Conservation (phyloP, 1,140 invertebrate genomes). For the Uloborus diversus region DNA sequence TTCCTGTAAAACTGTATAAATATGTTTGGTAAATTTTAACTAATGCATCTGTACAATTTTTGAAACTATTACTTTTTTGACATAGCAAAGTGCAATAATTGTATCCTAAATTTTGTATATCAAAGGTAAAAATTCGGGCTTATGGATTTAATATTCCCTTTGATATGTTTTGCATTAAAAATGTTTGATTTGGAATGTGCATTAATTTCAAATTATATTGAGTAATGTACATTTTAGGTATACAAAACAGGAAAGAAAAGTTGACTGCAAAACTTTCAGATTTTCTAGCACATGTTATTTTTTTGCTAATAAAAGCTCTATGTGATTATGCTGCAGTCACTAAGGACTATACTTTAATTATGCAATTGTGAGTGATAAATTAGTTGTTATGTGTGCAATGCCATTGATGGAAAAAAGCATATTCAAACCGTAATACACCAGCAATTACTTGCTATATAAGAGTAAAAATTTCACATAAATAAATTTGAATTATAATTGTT, state of each 20-base stretch:
- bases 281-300: conserved; percentile 16
- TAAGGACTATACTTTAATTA: conserved; percentile 33
- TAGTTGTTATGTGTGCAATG: conserved; percentile 22
- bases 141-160: too few relatives aligned
- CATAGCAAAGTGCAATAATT: too few relatives aligned
- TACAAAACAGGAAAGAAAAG: conserved; percentile 15
- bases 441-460: conserved; percentile 29
- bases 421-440: conserved; percentile 43
- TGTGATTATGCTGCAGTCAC: conserved; percentile 29
- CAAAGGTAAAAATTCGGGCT: too few relatives aligned
- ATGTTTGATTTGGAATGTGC: too few relatives aligned
- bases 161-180: too few relatives aligned
- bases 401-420: conserved; percentile 31
- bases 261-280: conserved; percentile 27
- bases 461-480: conserved; percentile 42
- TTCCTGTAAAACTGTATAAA: too few relatives aligned
- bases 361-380: conserved; percentile 16
- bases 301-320: conserved; percentile 40
- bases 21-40: too few relatives aligned
- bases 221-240: too few relatives aligned
- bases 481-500: conserved; percentile 20
- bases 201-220: too few relatives aligned
- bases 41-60: too few relatives aligned
- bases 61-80: too few relatives aligned
- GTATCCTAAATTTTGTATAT: too few relatives aligned